phyloP scores from a whole-genome alignment of 2,888 invertebrate genomes.

The Chouioia cunea region DNA sequence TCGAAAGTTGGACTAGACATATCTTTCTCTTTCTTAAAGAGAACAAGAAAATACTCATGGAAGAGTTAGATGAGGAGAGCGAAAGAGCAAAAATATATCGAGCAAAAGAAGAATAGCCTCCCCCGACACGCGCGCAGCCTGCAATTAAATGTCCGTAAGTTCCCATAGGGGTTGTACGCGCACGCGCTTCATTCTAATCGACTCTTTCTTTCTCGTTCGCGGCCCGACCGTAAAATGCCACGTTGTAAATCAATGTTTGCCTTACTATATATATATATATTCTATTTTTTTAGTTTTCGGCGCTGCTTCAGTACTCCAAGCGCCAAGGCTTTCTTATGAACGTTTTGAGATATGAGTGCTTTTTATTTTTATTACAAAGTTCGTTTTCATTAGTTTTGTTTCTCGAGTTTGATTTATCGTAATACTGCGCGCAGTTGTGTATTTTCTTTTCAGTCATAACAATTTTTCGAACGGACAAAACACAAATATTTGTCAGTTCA shows the following conservation, averaged over 20 bases:
- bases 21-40: constrained; percentile 5
- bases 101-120: constrained; percentile 66
- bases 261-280: constrained; percentile 24
- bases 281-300: constrained; percentile 26
- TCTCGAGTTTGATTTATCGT: background rate
- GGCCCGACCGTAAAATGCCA: constrained; percentile 47
- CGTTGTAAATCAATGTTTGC: constrained; percentile 50
- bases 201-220: constrained; percentile 44
- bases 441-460: too few species aligned
- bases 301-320: background rate
- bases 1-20: too few species aligned
- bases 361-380: constrained; percentile 8
- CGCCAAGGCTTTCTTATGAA: constrained; percentile 10
- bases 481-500: too few species aligned
- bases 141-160: constrained; percentile 60
- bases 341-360: constrained; percentile 27
- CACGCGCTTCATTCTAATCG: constrained; percentile 45
- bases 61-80: constrained; percentile 18
- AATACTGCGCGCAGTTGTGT: too few species aligned
- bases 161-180: constrained; percentile 45
- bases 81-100: constrained; percentile 28
- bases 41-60: constrained; percentile 13
- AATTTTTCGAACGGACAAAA: too few species aligned
- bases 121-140: constrained; percentile 56
- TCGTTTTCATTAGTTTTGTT: constrained; percentile 30